phyloP scores from a whole-genome alignment of 1,140 invertebrate genomes.

The Sycophila sp. region DNA sequence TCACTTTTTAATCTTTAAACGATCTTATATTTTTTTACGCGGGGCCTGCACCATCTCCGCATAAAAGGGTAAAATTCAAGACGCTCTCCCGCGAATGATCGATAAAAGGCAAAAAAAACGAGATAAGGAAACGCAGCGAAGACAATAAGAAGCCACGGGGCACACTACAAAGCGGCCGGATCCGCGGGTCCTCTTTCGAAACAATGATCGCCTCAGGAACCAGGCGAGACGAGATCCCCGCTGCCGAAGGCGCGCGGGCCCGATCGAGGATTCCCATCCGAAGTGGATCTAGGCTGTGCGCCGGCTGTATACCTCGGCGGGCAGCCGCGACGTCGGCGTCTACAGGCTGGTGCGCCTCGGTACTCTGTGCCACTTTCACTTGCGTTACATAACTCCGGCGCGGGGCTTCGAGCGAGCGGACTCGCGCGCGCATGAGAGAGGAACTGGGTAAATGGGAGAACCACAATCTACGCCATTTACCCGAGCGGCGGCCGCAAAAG shows the following conservation, averaged over 20 bases:
- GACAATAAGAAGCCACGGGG: no score
- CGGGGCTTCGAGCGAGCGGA: constrained; percentile 42
- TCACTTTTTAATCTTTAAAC: no score
- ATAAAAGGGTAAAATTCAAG: no score
- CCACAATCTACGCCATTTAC: constrained; percentile 57
- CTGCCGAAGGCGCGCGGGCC: neutral
- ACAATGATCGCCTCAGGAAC: neutral
- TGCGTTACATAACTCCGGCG: constrained; percentile 62
- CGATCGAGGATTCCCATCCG: neutral
- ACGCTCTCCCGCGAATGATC: no score
- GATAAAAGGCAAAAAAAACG: no score
- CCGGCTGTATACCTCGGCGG: neutral
- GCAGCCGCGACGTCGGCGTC: constrained; percentile 6
- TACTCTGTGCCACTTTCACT: constrained; percentile 67
- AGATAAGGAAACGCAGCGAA: no score
- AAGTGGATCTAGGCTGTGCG: constrained; percentile 10
- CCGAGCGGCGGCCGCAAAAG: neutral
- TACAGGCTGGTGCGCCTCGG: no score
- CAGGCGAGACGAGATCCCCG: neutral
- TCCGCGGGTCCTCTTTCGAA: neutral
- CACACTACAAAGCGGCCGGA: no score
- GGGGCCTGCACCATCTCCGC: no score
- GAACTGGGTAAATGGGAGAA: constrained; percentile 67
- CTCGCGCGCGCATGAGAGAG: no score
- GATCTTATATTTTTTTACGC: no score